These are phyloP conservation scores for Phyto melanocephala DNA, from an alignment of 2,888 invertebrate species.

Conservation along the genomic window DNA sequence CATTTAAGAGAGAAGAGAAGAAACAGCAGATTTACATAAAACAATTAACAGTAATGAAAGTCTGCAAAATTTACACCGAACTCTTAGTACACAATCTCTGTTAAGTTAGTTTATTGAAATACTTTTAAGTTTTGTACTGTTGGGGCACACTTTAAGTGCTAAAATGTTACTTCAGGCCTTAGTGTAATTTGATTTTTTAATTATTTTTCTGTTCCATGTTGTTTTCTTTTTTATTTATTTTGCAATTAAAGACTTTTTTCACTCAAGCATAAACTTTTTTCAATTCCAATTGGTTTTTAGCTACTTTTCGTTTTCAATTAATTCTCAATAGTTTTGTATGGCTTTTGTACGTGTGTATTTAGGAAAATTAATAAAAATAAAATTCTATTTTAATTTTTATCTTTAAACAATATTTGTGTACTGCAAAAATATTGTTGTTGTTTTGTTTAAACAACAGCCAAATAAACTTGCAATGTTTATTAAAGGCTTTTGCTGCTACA, in stretches of 20 bases:
- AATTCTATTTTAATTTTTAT: slow-evolving; percentile 26
- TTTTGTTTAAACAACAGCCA: slow-evolving; percentile 31
- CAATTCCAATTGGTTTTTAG: too few relatives aligned
- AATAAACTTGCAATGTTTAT: slow-evolving; percentile 45
- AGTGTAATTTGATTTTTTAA: not conserved
- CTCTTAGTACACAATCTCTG: not conserved
- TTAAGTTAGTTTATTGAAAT: too few relatives aligned
- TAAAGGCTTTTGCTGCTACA: slow-evolving; percentile 7
- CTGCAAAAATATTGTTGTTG: not conserved
- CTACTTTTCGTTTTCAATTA: not conserved
- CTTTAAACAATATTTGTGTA: slow-evolving; percentile 15
- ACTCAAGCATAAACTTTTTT: too few relatives aligned
- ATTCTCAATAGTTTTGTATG: not conserved
- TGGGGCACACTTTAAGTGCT: not conserved
- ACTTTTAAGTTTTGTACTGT: too few relatives aligned
- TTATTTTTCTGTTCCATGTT: not conserved
- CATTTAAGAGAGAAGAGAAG: not conserved
- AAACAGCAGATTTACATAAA: not conserved
- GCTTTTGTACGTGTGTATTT: not conserved
- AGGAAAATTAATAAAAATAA: slow-evolving; percentile 10
- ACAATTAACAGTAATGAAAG: not conserved
- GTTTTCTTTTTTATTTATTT: not conserved
- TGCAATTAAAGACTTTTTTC: not conserved
- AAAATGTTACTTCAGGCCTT: not conserved
- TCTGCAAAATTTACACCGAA: not conserved